Evolutionary conservation across 2,113 vertebrate genomes (phyloP), one percentile per base, ranked within the genome.

Genomic region (Coryphaenoides rupestris): DNA sequence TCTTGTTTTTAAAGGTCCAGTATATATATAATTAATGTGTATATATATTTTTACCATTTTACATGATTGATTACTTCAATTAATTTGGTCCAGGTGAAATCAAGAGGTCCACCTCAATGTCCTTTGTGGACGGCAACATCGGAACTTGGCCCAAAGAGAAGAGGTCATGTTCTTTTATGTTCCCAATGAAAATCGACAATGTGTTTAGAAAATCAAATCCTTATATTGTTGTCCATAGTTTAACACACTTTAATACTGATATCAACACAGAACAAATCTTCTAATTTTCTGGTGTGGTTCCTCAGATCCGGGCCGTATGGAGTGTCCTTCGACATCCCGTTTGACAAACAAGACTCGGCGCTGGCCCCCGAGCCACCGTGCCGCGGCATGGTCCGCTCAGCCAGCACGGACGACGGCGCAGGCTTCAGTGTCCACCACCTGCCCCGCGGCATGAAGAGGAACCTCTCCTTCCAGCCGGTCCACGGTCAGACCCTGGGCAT

Each of bases 131-230:
- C 77, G 92, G 95, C n/a, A 93, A 93, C 82, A 90, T 96, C 55
- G 95, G 95, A 53, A 98, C 97, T 0, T 99, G 96, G 96, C 96
- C 96, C 61, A 98, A 98, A 90, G 96, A 98, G 75, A 98, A 97
- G 87, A 91, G 94, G 96, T 96, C 12, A 1, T 59, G 3, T 22
- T 22, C 5, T 58, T 58, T 21, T 17, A 26, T 40, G 10, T 40
- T 1, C 9, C 33, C 33, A 10, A 40, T 40, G 33, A 40, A 40
- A 40, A 40, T 40, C 1, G 17, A n/a, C 5, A 50, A 40, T 12
- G 9, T 40, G 33, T 40, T 40, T 12, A 50, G n/a, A 50, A 13
- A 50, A 50, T 50, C 47, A 50, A 50, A 50, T n/a, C n/a, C 1
- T 50, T 50, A 13, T n/a, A n/a, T 50, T n/a, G 9, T 12, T 40